These are phyloP conservation scores for Drosophila parabipectinata DNA, from an alignment of 1,140 invertebrate species.

Conservation along the genomic window DNA sequence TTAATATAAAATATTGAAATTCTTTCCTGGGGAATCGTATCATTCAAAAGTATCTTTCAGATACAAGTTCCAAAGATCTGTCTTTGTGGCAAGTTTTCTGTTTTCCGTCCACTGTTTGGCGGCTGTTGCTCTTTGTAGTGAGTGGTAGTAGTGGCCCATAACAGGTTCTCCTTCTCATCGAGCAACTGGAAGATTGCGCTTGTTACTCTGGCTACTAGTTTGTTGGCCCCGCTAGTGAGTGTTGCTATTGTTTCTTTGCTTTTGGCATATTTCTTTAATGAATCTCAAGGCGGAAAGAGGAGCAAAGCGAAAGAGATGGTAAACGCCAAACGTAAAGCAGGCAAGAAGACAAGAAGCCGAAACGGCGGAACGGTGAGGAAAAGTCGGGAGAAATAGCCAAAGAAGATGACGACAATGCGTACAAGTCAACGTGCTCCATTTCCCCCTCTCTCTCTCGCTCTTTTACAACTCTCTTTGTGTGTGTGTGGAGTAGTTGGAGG, in stretches of 20 bases:
- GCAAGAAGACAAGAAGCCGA: constrained; percentile 17
- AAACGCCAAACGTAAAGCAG: too few species aligned
- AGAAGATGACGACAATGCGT: constrained; percentile 49
- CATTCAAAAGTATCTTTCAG: neutral
- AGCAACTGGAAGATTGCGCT: neutral
- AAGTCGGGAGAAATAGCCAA: constrained; percentile 51
- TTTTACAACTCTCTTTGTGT: constrained; percentile 23
- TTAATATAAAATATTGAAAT: too few species aligned
- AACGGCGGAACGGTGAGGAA: constrained; percentile 38
- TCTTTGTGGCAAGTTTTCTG: constrained; percentile 34
- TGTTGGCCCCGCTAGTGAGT: constrained; percentile 42
- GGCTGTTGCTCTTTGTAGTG: constrained; percentile 15
- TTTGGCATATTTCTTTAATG: constrained; percentile 80
- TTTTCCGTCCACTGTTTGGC: constrained; percentile 26
- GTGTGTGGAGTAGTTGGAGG: neutral
- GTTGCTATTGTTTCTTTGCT: constrained; percentile 59
- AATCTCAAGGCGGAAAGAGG: constrained; percentile 49
- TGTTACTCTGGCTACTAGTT: constrained; percentile 45
- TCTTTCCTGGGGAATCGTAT: too few species aligned
- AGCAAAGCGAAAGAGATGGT: neutral
- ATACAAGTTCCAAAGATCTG: neutral
- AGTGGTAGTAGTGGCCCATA: constrained; percentile 35
- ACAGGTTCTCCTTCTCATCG: constrained; percentile 35
- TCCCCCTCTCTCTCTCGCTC: constrained; percentile 6
- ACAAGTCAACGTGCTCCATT: constrained; percentile 72